These are phyloP conservation scores for Chaenocephalus aceratus DNA, from an alignment of 2,113 vertebrate genomes.

Conservation along the genomic window DNA sequence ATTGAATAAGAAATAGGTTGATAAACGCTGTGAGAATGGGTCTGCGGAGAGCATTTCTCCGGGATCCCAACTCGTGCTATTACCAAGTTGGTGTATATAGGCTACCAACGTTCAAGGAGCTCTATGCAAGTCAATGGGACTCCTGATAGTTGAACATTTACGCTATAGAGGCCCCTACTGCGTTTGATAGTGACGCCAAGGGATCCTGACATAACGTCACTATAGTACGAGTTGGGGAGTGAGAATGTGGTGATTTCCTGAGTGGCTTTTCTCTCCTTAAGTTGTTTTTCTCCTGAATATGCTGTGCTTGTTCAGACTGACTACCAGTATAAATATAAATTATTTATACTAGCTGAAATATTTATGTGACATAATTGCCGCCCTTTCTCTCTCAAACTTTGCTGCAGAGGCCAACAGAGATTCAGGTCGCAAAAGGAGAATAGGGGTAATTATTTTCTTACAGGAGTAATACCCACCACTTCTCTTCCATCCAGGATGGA, in stretches of 20 bases:
- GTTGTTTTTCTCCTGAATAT: conserved; percentile 40
- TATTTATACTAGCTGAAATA: conserved; percentile 63
- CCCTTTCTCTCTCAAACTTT: conserved; percentile 40
- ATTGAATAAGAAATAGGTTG: too few species aligned
- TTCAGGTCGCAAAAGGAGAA: conserved; percentile 22
- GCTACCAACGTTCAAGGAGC: too few species aligned
- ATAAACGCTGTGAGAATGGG: too few species aligned
- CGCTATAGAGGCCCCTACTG: too few species aligned
- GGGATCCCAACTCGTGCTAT: too few species aligned
- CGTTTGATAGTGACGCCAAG: too few species aligned
- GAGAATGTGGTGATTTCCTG: neutral
- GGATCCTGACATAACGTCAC: too few species aligned
- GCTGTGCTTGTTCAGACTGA: conserved; percentile 36
- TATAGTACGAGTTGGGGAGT: too few species aligned
- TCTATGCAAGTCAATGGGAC: too few species aligned
- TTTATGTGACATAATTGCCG: conserved; percentile 67
- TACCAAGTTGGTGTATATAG: too few species aligned
- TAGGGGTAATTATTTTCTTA: conserved; percentile 58
- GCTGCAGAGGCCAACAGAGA: conserved; percentile 22
- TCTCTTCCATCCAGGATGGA: conserved; percentile 31
- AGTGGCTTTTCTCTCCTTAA: conserved; percentile 26
- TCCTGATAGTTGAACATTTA: too few species aligned
- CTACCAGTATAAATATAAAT: conserved; percentile 49
- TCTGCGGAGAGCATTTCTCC: too few species aligned
- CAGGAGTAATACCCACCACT: conserved; percentile 47